phyloP scores from a whole-genome alignment of 2,113 vertebrate species.

The Ondatra zibethicus region DNA sequence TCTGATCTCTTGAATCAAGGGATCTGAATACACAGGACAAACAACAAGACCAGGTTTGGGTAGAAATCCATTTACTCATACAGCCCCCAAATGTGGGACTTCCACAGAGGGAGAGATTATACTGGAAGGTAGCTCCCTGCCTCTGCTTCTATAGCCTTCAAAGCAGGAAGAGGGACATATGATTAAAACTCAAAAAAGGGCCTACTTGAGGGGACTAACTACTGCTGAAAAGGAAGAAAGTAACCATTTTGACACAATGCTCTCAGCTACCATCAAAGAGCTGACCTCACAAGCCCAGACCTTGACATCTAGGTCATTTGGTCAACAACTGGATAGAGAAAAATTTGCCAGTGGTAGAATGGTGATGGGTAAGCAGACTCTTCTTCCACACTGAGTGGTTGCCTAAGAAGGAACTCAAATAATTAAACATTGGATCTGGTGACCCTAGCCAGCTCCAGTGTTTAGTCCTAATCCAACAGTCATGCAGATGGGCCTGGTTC shows the following conservation, averaged over 20 bases:
- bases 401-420: background rate
- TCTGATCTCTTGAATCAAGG: background rate
- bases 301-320: background rate
- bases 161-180: background rate
- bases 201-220: background rate
- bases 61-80: background rate
- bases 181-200: background rate
- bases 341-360: background rate
- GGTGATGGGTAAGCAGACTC: background rate
- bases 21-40: background rate
- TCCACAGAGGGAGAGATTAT: background rate
- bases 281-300: background rate
- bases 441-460: background rate
- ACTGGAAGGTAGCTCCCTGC: background rate
- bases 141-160: background rate
- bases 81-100: background rate
- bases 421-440: background rate
- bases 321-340: background rate
- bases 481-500: background rate
- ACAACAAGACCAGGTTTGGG: background rate
- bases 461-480: background rate
- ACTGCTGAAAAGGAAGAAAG: background rate
- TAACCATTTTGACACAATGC: background rate
- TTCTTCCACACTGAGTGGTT: background rate
- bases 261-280: background rate